Conservation (phyloP, 2,888 invertebrate genomes). For the Tillus elongatus region DNA sequence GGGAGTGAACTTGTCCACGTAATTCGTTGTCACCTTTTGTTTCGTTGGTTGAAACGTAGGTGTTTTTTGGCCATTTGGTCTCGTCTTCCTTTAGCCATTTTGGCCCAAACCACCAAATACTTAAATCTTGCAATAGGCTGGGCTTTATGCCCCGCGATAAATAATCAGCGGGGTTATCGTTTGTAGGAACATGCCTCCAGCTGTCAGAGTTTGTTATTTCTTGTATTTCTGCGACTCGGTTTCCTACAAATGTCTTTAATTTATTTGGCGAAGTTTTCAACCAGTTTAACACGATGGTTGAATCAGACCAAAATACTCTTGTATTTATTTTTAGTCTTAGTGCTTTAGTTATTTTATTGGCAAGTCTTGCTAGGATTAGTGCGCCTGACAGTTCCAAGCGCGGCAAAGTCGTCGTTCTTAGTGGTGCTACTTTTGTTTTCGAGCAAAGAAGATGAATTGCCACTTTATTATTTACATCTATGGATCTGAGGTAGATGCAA, state of each 20-base stretch:
- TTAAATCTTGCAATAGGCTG: not conserved
- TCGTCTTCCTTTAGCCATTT: slow-evolving; percentile 5
- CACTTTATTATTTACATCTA: not conserved
- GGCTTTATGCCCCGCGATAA: not conserved
- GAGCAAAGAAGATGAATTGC: slow-evolving; percentile 5
- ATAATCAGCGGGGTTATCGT: not conserved
- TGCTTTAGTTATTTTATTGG: not conserved
- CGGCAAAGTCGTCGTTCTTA: not conserved
- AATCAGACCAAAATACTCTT: not conserved
- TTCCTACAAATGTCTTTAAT: not conserved
- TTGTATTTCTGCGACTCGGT: not conserved
- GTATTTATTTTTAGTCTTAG: not conserved
- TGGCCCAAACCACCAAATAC: not conserved
- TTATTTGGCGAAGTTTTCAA: not conserved
- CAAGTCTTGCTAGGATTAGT: not conserved
- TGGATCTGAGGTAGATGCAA: not conserved
- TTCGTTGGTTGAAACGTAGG: too few relatives aligned
- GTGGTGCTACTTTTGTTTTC: slow-evolving; percentile 1
- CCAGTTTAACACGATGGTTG: not conserved
- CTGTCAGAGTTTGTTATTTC: not conserved
- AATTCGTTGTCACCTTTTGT: too few relatives aligned
- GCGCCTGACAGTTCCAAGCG: slow-evolving; percentile 1
- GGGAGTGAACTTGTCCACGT: too few relatives aligned
- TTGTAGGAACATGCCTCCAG: not conserved
- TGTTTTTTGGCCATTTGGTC: slow-evolving; percentile 14